These are phyloP conservation scores for Siphlonurus alternatus DNA, from an alignment of 2,888 invertebrate genomes.

Conservation along the genomic window DNA sequence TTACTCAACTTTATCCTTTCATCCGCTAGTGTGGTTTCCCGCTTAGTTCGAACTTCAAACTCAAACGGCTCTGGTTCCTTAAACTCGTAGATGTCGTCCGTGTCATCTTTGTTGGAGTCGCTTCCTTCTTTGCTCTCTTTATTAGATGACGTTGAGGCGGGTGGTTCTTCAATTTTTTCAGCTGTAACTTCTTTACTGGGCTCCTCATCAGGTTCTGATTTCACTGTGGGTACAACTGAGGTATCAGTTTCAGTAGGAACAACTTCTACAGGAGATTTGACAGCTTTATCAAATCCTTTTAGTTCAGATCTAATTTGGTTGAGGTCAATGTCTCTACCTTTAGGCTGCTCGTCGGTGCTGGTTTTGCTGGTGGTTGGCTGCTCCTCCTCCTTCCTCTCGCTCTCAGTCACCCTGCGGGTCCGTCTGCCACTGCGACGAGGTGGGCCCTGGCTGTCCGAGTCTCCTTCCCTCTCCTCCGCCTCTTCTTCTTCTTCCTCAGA, in stretches of 20 bases:
- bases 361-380: constrained; percentile 19
- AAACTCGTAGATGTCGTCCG: constrained; percentile 65
- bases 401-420: constrained; percentile 5
- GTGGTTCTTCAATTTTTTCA: constrained; percentile 14
- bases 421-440: background rate
- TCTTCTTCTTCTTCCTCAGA: constrained; percentile 14
- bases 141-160: constrained; percentile 22
- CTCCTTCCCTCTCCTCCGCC: constrained; percentile 10
- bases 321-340: constrained; percentile 62
- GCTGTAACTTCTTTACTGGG: constrained; percentile 12
- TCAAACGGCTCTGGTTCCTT: constrained; percentile 81
- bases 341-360: constrained; percentile 32
- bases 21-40: constrained; percentile 11
- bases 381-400: constrained; percentile 10
- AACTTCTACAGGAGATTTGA: constrained; percentile 28
- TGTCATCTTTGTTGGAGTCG: constrained; percentile 15
- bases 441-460: constrained; percentile 5
- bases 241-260: constrained; percentile 8
- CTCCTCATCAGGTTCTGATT: constrained; percentile 13
- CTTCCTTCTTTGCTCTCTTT: constrained; percentile 15
- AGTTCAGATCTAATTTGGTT: constrained; percentile 71
- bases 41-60: constrained; percentile 48
- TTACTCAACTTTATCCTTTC: constrained; percentile 14
- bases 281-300: constrained; percentile 54
- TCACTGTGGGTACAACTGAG: constrained; percentile 9